Evolutionary conservation across 2,797 vertebrate genomes (phyloP).

Genomic region (Anableps anableps): DNA sequence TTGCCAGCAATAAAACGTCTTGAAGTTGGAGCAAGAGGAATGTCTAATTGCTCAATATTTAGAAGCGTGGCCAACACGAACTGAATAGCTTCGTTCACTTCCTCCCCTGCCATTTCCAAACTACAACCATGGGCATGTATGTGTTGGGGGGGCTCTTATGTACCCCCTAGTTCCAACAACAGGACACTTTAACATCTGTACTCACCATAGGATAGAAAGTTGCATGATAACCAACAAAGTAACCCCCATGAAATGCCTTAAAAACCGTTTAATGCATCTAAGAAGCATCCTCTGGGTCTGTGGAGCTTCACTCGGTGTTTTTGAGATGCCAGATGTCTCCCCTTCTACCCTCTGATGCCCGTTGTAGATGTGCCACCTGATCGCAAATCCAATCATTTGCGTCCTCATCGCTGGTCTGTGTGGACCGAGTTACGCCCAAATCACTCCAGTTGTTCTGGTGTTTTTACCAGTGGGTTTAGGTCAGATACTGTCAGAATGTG

Average conservation of each 20-base stretch:
- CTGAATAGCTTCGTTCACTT: no score
- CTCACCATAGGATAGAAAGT: neutral
- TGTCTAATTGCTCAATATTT: no score
- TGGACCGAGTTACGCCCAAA: neutral
- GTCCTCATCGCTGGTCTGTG: neutral
- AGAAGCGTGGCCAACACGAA: no score
- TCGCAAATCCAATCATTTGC: neutral
- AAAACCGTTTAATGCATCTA: no score
- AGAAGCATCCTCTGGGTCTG: neutral
- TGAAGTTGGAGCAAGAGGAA: no score
- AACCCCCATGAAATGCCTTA: neutral
- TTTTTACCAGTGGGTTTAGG: neutral
- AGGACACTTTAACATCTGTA: neutral
- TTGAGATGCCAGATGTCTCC: neutral
- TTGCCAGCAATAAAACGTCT: no score
- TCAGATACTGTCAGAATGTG: neutral
- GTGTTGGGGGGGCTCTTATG: no score
- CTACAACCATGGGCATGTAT: no score
- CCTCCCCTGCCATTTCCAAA: no score
- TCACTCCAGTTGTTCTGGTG: neutral
- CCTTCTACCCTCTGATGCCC: neutral
- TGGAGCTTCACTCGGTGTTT: neutral
- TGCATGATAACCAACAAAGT: neutral
- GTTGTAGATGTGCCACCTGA: neutral
- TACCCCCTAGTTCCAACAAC: no score